phyloP scores from a whole-genome alignment of 2,113 vertebrate genomes.

The Aix galericulata region DNA sequence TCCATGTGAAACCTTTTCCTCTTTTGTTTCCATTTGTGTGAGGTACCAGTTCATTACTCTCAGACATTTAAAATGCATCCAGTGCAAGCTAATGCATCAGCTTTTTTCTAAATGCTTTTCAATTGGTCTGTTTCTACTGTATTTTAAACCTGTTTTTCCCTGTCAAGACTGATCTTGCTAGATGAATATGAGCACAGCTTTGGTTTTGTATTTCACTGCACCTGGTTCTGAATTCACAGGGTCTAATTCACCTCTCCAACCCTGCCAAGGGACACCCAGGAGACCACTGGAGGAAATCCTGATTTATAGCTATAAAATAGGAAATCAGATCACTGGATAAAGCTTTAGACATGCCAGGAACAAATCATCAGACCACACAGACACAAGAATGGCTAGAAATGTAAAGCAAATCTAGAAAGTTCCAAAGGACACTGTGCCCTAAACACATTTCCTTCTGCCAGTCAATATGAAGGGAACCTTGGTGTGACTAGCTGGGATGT shows the following conservation, averaged over 20 bases:
- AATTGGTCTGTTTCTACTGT: not conserved
- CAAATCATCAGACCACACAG: not conserved
- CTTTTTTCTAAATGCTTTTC: slow-evolving; percentile 1
- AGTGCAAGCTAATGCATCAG: not conserved
- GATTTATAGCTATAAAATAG: not conserved
- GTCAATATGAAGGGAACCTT: not conserved
- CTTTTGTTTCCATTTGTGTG: slow-evolving; percentile 19
- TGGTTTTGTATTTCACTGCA: not conserved
- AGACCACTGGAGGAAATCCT: not conserved
- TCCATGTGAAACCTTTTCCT: not conserved
- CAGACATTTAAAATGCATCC: slow-evolving; percentile 33
- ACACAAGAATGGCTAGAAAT: not conserved
- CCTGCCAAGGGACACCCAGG: not conserved
- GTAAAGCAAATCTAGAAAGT: not conserved
- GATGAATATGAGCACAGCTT: not conserved
- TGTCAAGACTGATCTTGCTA: not conserved
- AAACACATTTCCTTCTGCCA: not conserved
- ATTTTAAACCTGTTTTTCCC: not conserved
- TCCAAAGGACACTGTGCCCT: not conserved
- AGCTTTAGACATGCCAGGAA: not conserved
- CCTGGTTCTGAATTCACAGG: not conserved
- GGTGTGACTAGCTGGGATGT: not conserved
- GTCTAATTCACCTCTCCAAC: not conserved
- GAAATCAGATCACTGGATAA: not conserved
- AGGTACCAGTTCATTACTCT: slow-evolving; percentile 40